Conservation (phyloP, 2,888 invertebrate species). For the Cephus sareptanus region DNA sequence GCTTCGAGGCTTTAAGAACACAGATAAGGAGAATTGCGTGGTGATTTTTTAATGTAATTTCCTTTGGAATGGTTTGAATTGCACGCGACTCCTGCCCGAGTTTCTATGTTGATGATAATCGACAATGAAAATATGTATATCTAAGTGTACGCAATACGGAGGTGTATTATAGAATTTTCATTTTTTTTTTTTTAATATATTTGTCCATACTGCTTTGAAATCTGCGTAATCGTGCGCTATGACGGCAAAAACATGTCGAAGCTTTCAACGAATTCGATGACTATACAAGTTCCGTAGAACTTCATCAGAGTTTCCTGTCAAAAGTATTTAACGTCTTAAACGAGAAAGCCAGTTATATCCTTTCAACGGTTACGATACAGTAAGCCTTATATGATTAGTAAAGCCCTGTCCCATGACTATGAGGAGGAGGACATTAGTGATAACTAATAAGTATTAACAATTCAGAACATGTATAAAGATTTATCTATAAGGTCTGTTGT, state of each 20-base stretch:
- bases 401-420: too few species aligned
- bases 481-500: background rate
- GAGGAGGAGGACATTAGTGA: background rate
- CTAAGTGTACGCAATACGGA: background rate
- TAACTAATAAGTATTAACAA: background rate
- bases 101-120: background rate
- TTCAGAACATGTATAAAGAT: background rate
- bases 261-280: background rate
- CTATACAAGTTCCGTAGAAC: background rate
- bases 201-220: background rate
- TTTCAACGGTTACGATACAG: too few species aligned
- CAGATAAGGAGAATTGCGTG: background rate
- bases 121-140: background rate
- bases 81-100: background rate
- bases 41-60: background rate
- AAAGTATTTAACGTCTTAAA: too few species aligned
- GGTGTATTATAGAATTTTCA: background rate
- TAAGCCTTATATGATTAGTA: too few species aligned
- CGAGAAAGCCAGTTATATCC: too few species aligned
- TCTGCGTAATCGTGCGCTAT: background rate
- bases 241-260: background rate
- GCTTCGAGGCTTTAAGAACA: background rate
- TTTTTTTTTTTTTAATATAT: background rate
- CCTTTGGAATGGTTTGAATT: background rate
- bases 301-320: too few species aligned